Evolutionary conservation across 2,888 invertebrate genomes (phyloP).

Genomic region (Eulithis testata): DNA sequence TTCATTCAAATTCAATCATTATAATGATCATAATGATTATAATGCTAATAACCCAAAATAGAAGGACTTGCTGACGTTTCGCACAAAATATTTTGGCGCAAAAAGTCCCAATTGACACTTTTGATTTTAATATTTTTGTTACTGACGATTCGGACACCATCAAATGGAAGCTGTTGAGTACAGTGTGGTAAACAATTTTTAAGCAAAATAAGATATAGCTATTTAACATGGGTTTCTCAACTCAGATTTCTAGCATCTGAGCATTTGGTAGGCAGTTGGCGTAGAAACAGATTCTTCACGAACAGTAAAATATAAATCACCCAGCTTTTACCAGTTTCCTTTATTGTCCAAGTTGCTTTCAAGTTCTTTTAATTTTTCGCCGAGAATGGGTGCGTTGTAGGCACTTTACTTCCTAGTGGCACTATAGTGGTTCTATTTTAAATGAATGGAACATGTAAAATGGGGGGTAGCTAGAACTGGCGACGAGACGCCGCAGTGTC

Average conservation of each 20-base stretch:
- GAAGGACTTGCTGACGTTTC: no score
- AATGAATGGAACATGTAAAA: slow-evolving; percentile 34
- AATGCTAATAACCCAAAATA: no score
- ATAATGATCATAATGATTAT: no score
- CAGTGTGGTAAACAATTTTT: no score
- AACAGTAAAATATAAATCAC: slow-evolving; percentile 9
- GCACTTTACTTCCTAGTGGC: slow-evolving; percentile 16
- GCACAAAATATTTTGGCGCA: no score
- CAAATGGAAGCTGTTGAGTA: no score
- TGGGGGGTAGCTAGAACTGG: slow-evolving; percentile 35
- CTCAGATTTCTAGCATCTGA: no score
- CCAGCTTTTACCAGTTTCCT: slow-evolving; percentile 4
- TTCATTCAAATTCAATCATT: not conserved
- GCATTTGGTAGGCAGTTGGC: not conserved
- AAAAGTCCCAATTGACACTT: no score
- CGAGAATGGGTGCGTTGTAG: slow-evolving; percentile 13
- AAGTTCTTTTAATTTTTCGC: slow-evolving; percentile 16
- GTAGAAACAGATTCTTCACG: not conserved
- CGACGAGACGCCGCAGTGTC: slow-evolving; percentile 50
- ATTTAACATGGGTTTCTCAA: no score
- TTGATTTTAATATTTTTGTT: no score
- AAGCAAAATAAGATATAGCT: no score
- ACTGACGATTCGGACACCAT: no score
- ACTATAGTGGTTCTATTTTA: slow-evolving; percentile 28
- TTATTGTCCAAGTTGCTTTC: slow-evolving; percentile 8